Evolutionary conservation across 2,888 invertebrate genomes (phyloP), one percentile per base, ranked within the genome.

Genomic region (Phrixothrix hirtus): DNA sequence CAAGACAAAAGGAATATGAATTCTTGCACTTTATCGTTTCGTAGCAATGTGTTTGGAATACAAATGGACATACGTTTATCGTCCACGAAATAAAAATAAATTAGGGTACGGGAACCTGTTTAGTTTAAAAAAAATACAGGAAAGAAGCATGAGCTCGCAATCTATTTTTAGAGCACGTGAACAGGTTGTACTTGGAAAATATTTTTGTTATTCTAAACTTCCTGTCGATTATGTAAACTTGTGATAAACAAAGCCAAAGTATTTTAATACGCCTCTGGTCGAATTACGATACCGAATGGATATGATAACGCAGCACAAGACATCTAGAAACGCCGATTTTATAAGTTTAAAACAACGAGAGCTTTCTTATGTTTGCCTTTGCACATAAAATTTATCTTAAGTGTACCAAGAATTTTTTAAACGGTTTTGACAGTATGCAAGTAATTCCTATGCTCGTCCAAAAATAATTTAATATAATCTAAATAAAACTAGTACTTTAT

Each of bases 1-100:
- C 7, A 9, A 30, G 30, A 36, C 45, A 45, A 45, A 45, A 31
- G 17, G 17, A 36, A 45, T 25, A 37, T 39, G 39, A 39, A 30
- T 32, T 47, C 47, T 46, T 39, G 47, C 47, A 39, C 47, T 38
- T 47, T 47, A 47, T 47, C 38, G 39, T 37, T 38, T 3, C 27
- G 12, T 9, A 30, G 38, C 13, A 38, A 37, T 39, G 47, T 32
- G 47, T 31, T 27, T 38, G n/a, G 47, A 47, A 47, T 47, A 39
- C 26, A 39, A 38, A 36, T 44, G 37, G 30, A 13, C 14, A 25
- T 27, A 25, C 13, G 26, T 26, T 21, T 3, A 21, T 21, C 6
- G 30, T 30, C 10, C 11, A 11, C 12, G 11, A 32, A 5, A 9
- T 15, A 15, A 39, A 30, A 13, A 30, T 39, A 21, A 39, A 39